A percentile compares a stretch with the other conserved stretches of the same genome.
Conservation (phyloP, 2,888 invertebrate species). For the Microctonus hyperodae region DNA sequence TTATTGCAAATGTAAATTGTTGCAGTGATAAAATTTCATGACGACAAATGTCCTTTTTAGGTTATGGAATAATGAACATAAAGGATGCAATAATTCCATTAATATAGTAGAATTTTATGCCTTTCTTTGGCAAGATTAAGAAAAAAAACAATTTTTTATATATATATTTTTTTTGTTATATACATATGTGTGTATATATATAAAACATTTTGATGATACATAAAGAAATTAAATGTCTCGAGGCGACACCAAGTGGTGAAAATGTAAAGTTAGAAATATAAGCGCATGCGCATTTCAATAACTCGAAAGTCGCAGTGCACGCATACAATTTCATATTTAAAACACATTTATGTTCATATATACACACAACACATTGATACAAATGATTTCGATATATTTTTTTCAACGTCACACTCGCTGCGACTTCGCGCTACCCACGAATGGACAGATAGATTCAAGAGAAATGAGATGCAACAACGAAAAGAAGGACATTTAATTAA, state of each 20-base stretch:
- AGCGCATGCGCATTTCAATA: neutral
- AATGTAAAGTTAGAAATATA: neutral
- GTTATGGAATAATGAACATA: slow-evolving; percentile 16
- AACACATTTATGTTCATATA: no score
- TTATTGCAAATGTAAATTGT: neutral
- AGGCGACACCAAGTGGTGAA: neutral
- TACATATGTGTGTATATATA: no score
- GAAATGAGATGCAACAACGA: slow-evolving; percentile 51
- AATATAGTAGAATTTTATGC: slow-evolving; percentile 6
- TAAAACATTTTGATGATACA: no score
- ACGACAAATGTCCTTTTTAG: slow-evolving; percentile 19
- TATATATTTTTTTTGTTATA: neutral
- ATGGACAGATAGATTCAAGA: slow-evolving; percentile 43
- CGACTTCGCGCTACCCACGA: slow-evolving; percentile 43
- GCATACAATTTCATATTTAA: no score
- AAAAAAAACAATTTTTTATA: neutral
- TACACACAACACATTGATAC: slow-evolving; percentile 34
- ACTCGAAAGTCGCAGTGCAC: neutral
- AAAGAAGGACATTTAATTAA: slow-evolving; percentile 29
- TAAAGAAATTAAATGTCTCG: neutral
- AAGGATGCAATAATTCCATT: slow-evolving; percentile 13
- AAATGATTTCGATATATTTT: slow-evolving; percentile 47
- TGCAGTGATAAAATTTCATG: neutral
- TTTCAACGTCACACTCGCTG: slow-evolving; percentile 37
- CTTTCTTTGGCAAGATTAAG: slow-evolving; percentile 22